These are phyloP conservation scores for Euwallacea similis DNA, from an alignment of 1,140 invertebrate genomes.

Conservation along the genomic window DNA sequence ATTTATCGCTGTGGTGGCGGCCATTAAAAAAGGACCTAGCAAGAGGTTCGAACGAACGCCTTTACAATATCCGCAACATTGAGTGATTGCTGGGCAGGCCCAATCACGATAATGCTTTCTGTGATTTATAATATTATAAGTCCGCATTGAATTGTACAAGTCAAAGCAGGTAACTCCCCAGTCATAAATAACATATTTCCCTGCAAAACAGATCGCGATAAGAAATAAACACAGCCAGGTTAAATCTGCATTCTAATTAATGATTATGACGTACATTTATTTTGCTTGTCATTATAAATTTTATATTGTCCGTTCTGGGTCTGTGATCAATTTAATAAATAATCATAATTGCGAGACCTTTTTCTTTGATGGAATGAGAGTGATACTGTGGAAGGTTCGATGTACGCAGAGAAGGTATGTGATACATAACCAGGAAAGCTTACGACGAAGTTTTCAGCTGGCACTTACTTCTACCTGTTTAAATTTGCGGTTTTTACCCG, in stretches of 20 bases:
- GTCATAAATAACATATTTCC: conserved; percentile 40
- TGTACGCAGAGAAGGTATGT: too few species aligned
- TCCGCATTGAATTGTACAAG: conserved; percentile 40
- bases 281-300: conserved; percentile 38
- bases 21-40: conserved; percentile 9
- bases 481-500: too few species aligned
- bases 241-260: conserved; percentile 41
- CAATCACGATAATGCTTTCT: conserved; percentile 40
- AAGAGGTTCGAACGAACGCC: conserved; percentile 22
- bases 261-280: conserved; percentile 40
- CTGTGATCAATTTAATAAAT: conserved; percentile 38
- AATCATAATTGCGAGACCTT: conserved; percentile 31
- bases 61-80: conserved; percentile 34
- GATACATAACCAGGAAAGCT: too few species aligned
- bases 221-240: conserved; percentile 34
- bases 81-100: conserved; percentile 39
- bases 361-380: conserved; percentile 4
- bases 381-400: not conserved
- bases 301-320: conserved; percentile 36
- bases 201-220: conserved; percentile 38
- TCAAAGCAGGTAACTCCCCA: conserved; percentile 38
- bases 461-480: too few species aligned
- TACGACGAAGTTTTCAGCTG: too few species aligned
- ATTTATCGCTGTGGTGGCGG: conserved; percentile 9
- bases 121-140: conserved; percentile 38